These are phyloP conservation scores for Acronicta aceris DNA, from an alignment of 2,888 invertebrate genomes.

Conservation along the genomic window DNA sequence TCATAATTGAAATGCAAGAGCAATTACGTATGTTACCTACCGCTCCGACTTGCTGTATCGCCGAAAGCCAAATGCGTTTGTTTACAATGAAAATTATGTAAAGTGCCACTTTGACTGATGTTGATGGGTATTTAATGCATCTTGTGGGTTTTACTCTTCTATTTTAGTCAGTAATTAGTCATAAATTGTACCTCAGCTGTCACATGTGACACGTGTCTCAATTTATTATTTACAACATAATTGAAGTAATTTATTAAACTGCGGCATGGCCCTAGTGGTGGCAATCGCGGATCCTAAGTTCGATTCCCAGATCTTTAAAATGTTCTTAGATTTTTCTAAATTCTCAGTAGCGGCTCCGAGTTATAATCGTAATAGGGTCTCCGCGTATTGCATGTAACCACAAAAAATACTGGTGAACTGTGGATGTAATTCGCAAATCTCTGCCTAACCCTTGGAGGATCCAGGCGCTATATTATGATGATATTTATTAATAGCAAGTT, in stretches of 20 bases:
- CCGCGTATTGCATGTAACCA: too few species aligned
- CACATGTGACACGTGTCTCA: slow-evolving; percentile 22
- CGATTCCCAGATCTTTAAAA: too few species aligned
- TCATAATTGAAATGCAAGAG: slow-evolving; percentile 73
- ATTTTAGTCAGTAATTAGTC: slow-evolving; percentile 33
- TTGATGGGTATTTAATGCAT: slow-evolving; percentile 53
- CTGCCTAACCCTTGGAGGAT: too few species aligned
- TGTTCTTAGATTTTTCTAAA: too few species aligned
- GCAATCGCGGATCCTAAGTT: too few species aligned
- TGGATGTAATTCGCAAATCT: too few species aligned
- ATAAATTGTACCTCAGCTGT: slow-evolving; percentile 42
- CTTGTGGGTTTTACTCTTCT: slow-evolving; percentile 20
- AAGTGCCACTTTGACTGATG: slow-evolving; percentile 55
- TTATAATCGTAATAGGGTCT: too few species aligned
- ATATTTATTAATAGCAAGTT: too few species aligned
- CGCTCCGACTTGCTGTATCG: slow-evolving; percentile 52
- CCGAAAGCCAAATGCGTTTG: slow-evolving; percentile 64
- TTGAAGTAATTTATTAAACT: slow-evolving; percentile 43
- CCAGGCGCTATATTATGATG: too few species aligned
- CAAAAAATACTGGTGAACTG: too few species aligned
- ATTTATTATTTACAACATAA: slow-evolving; percentile 41
- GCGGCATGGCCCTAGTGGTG: background rate
- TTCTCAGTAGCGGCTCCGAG: too few species aligned
- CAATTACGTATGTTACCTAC: slow-evolving; percentile 59
- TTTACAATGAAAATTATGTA: slow-evolving; percentile 54